Evolutionary conservation across 2,888 invertebrate species (phyloP).

Genomic region (Thera britannica): DNA sequence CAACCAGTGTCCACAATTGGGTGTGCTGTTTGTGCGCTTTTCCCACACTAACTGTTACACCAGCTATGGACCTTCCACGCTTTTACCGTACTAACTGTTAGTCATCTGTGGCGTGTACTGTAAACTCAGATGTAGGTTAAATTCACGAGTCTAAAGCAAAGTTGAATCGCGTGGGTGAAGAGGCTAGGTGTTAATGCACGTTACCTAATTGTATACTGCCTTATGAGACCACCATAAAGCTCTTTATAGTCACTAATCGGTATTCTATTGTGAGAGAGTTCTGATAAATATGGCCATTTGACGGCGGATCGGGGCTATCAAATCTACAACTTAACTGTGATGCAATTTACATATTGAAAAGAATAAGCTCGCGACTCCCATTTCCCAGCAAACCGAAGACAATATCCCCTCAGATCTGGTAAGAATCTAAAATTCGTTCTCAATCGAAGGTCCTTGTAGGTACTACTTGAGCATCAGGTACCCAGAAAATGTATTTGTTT

Average conservation of each 20-base stretch:
- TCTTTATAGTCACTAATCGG: conserved; percentile 76
- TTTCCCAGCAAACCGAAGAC: not conserved
- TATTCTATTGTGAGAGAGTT: conserved; percentile 61
- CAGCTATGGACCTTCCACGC: conserved; percentile 8
- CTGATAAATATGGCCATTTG: conserved; percentile 57
- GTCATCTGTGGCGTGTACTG: conserved; percentile 32
- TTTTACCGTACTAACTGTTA: conserved; percentile 16
- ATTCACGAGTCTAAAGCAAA: conserved; percentile 58
- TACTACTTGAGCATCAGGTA: no score
- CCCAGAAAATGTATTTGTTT: no score
- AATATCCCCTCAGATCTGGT: no score
- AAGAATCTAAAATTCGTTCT: no score
- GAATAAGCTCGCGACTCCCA: not conserved
- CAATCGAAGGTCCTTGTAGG: no score
- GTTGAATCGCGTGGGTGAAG: conserved; percentile 70
- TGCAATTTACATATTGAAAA: conserved; percentile 38
- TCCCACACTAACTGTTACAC: conserved; percentile 16
- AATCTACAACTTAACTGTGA: conserved; percentile 52
- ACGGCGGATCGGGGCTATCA: conserved; percentile 54
- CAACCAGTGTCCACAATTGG: conserved; percentile 56
- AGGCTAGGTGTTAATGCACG: conserved; percentile 78
- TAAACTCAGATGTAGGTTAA: conserved; percentile 66
- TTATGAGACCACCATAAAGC: conserved; percentile 73
- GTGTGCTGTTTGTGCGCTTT: conserved; percentile 54
- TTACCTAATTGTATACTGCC: conserved; percentile 81